phyloP scores from a whole-genome alignment of 2,113 vertebrate species.

The Tyto alba region DNA sequence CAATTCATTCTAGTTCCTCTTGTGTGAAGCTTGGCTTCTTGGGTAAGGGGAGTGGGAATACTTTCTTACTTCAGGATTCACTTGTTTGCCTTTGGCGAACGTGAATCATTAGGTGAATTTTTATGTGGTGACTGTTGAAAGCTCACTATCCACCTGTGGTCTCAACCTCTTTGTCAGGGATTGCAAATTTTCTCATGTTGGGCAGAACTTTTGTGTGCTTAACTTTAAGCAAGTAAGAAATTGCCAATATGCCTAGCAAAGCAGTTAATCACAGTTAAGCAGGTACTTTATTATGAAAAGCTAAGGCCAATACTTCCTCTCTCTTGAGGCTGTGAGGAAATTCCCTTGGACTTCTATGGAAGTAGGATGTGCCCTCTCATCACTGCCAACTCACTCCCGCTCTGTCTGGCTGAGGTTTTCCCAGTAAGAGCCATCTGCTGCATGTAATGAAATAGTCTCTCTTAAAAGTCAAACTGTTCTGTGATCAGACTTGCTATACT shows the following conservation, averaged over 20 bases:
- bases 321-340: background rate
- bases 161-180: background rate
- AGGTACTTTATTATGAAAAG: background rate
- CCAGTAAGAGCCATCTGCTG: slow-evolving; percentile 50
- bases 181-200: background rate
- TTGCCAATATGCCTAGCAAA: background rate
- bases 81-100: background rate
- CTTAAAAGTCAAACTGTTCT: slow-evolving; percentile 45
- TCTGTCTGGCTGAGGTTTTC: slow-evolving; percentile 40
- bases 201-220: background rate
- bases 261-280: background rate
- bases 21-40: background rate
- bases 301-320: background rate
- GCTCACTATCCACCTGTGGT: background rate
- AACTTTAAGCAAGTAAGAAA: background rate
- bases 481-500: background rate
- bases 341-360: background rate
- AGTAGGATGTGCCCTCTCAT: slow-evolving; percentile 1
- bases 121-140: background rate
- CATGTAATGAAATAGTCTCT: slow-evolving; percentile 48
- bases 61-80: background rate
- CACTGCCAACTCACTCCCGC: background rate
- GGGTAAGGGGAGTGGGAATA: background rate
- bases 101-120: background rate
- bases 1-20: background rate